Evolutionary conservation across 2,888 invertebrate genomes (phyloP), one percentile per base, ranked within the genome.

Genomic region (Pammene fasciana): DNA sequence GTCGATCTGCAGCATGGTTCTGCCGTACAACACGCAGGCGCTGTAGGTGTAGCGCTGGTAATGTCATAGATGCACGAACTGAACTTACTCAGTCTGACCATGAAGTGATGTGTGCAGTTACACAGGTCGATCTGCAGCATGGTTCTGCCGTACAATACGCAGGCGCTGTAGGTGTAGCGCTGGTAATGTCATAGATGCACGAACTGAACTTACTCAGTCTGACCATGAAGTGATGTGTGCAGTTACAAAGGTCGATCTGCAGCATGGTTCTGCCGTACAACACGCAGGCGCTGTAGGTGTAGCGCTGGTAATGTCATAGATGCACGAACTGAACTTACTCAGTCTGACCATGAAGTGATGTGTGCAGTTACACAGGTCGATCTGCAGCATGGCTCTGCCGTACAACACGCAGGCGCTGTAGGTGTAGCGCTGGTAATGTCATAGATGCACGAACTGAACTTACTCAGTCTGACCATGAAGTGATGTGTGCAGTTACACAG

Each of bases 331-430:
- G 8, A 45, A 54, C 80, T 79, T 84, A 94, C 94, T 91, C 65
- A 93, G 86, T 71, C 83, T 36, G 36, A 36, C 36, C 7, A 36
- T 36, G 36, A 36, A 36, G 4, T 36, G 7, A 36, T 36, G 4
- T 36, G 36, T 36, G n/a, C n/a, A n/a, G n/a, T n/a, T n/a, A n/a
- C n/a, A n/a, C n/a, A 88, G 77, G 7, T 85, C 80, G 0, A 89
- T 76, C 73, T 94, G 94, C 1, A 90, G 88, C 62, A 91, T 80
- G 0, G 93, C 93, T 68, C 94, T n/a, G n/a, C n/a, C n/a, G 79
- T 94, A 93, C 71, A 94, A 88, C 1, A 94, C 82, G 76, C 95
- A 95, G 0, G 93, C 90, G 18, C 94, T 94, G 76, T 94, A 94
- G 76, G 7, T 93, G 76, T 95, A 95, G 34, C 84, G 82, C 0